Conservation (phyloP, 2,113 vertebrate genomes). For the Dicerorhinus sumatrensis region DNA sequence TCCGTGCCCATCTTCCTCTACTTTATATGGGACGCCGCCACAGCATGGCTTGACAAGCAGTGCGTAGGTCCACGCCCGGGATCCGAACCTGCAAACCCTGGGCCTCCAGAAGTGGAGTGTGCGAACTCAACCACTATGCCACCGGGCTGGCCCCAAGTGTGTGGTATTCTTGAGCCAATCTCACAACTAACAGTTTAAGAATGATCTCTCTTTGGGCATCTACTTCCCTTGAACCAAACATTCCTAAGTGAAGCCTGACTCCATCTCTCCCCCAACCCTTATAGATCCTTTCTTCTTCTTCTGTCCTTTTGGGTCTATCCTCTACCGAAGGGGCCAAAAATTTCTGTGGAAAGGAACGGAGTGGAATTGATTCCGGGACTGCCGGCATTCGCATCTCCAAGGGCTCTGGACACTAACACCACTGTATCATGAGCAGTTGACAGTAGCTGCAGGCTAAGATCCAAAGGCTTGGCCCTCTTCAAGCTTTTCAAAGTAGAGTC, state of each 20-base stretch:
- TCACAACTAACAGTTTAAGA: not conserved
- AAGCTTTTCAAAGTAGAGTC: constrained; percentile 32
- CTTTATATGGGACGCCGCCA: too few species aligned
- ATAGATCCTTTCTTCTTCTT: not conserved
- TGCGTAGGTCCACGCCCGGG: too few species aligned
- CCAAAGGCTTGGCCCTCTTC: not conserved
- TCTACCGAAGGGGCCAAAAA: not conserved
- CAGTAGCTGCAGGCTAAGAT: not conserved
- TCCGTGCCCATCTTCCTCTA: too few species aligned
- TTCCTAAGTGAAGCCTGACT: not conserved
- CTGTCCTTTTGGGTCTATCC: not conserved
- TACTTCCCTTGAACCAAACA: not conserved
- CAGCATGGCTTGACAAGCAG: too few species aligned
- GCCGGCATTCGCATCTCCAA: not conserved
- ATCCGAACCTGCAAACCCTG: too few species aligned
- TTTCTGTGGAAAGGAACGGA: not conserved
- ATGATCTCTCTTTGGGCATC: not conserved
- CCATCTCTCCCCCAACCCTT: not conserved
- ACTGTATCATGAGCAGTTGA: not conserved
- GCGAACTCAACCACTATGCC: too few species aligned
- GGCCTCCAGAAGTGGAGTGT: too few species aligned
- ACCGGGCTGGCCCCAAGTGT: not conserved
- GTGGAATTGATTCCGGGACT: not conserved
- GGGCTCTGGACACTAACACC: not conserved
- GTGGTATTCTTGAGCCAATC: not conserved